Base-by-base conservation (phyloP, 2,113 vertebrate genomes). In the Nesoenas mayeri region DNA sequence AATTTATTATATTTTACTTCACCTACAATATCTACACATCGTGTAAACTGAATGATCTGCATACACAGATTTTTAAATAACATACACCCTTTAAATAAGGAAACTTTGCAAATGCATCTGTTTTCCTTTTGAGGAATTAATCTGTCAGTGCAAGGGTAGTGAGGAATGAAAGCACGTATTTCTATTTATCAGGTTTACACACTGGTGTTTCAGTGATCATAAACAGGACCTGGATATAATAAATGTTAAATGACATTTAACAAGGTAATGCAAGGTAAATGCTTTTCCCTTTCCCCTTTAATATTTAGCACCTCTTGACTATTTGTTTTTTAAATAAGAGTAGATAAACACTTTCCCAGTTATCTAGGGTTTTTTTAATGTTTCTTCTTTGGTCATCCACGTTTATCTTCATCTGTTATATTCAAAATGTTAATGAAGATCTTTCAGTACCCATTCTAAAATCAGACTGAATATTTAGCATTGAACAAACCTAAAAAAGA, bases 401-500 rank as follows among this genome's bases (percentile, higher is more conserved):
- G 5, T 73, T 97, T 86, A 58, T 86, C 95, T 96, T 95, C 95
- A 82, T 93, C 79, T 90, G 85, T 56, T 79, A 44, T 8, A 60
- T 78, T 98, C 96, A 98, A 87, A 98, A 98, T 3, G 97, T 92
- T 15, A 98, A 95, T 71, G 96, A 96, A 32, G 98, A 85, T 72
- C 79, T 94, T 91, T 96, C 95, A 28, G 53, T 7, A 47, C 44
- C 18, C 1, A 94, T 57, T 93, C 92, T 96, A 89, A 97, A 98
- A 94, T 98, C 97, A 2, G 98, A 95, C 53, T 97, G 98, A 66
- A 98, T 81, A 28, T 97, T 98, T 74, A 99, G 94, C 85, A 98
- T 69, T 24, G 98, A 98, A 79, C 98, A 98, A 73, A 98, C 97
- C 98, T 99, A 97, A 73, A 97, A 98, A 79, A 87, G 84, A 94